Evolutionary conservation across 2,888 invertebrate species (phyloP), one percentile per base, ranked within the genome.

Genomic region (Pseudolycoriella hygida): DNA sequence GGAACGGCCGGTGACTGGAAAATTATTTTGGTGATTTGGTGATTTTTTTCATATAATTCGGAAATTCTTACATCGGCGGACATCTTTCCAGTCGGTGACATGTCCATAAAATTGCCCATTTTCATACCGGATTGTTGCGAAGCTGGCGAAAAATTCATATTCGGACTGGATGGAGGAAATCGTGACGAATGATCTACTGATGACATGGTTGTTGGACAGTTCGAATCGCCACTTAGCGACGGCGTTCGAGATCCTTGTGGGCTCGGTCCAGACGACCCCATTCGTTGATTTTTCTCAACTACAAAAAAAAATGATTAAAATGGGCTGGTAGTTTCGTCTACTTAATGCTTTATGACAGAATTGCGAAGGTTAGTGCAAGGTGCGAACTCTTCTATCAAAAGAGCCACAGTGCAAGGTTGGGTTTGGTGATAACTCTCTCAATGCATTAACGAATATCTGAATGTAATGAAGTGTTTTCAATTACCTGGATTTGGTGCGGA

Each of bases 201-300:
- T 46, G 51, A 17, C 55, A 54, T 3, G 56, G 58, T 3, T 55
- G 57, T 1, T 54, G 57, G 14, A 51, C 51, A 4, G 54, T 64
- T 17, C 39, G 57, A 47, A 17, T 60, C 52, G 3, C 63, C 55
- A 48, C 54, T 55, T 15, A 58, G 50, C 42, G 55, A 54, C 3
- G 59, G 59, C 32, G 61, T 61, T 43, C 54, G 49, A 3, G 57
- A 52, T 17, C 60, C 54, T 47, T 64, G 61, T 8, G 64, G 60
- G 53, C 63, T 64, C 12, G 60, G 57, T 31, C 54, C 54, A 12
- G 70, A 67, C 14, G 69, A 67, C 40, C 67, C 68, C 11, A 69
- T 43, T 47, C 72, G 69, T 37, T 66, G 66, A 61, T 60, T 60
- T 18, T 54, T 50, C 42, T 61, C 61, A 48, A 55, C 61, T 62